phyloP scores from a whole-genome alignment of 1,140 invertebrate genomes.

The Bombus vancouverensis region DNA sequence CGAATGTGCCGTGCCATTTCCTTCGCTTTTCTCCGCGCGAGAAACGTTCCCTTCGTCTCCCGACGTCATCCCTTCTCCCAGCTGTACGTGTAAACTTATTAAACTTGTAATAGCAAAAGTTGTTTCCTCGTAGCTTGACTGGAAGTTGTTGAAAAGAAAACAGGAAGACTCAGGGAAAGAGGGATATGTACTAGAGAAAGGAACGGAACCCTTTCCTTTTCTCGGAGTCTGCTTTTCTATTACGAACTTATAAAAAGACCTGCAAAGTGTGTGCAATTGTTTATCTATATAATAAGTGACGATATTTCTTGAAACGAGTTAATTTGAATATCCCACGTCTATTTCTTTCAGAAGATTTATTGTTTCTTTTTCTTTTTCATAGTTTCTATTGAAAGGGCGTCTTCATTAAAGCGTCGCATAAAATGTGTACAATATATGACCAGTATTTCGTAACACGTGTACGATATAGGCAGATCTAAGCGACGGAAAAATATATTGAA shows the following conservation, averaged over 20 bases:
- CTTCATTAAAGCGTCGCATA: not conserved
- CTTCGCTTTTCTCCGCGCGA: constrained; percentile 22
- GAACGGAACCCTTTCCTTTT: not conserved
- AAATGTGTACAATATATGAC: too few species aligned
- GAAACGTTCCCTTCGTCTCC: not conserved
- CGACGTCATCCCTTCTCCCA: not conserved
- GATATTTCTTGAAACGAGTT: not conserved
- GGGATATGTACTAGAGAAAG: not conserved
- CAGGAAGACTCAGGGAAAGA: not conserved
- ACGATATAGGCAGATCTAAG: too few species aligned
- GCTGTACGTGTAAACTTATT: constrained; percentile 78
- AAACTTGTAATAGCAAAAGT: constrained; percentile 81
- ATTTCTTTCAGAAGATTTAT: not conserved
- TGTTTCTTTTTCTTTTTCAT: not conserved
- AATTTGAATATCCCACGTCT: not conserved
- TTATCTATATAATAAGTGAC: not conserved
- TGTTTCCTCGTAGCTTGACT: constrained; percentile 53
- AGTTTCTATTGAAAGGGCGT: not conserved
- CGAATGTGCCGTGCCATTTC: constrained; percentile 52
- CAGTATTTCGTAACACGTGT: too few species aligned
- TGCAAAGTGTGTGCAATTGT: not conserved
- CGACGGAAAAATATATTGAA: not conserved
- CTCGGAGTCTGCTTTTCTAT: not conserved
- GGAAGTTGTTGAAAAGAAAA: constrained; percentile 40
- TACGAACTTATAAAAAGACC: not conserved